Evolutionary conservation across 2,113 vertebrate genomes (phyloP), one percentile per base, ranked within the genome.

Genomic region (Bufo bufo): DNA sequence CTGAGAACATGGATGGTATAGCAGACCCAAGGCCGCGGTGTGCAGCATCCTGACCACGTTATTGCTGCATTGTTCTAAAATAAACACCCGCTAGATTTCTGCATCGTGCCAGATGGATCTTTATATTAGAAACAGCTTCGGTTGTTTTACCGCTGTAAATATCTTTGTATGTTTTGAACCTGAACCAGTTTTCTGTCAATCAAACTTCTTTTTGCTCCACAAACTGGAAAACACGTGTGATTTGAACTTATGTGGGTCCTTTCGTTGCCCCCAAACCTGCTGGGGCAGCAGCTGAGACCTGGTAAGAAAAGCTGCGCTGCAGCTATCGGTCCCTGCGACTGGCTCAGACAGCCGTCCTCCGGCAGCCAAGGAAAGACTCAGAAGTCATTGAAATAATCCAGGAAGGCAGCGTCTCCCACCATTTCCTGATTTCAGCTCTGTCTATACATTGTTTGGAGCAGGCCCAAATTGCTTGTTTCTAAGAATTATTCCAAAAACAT

Each of bases 401-500:
- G 86, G 86, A 82, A 83, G 58, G 69, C 79, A 77, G 47, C 9
- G 79, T 82, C 80, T 88, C 86, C 86, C 23, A 43, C 79, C 58
- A 50, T 83, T 77, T 88, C 86, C 86, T 82, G 86, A 58, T 77
- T 74, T 75, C 69, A 33, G 69, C 52, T 23, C 66, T 82, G 86
- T 81, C 86, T 83, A 82, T 82, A 88, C 54, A 63, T 88, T 83
- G 71, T 88, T 83, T 82, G 79, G 71, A 77, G 75, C 80, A 20
- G 19, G 16, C 43, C 79, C 86, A 88, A 83, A 88, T 83, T 63
- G 80, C 71, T 82, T 75, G 56, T 88, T 83, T 72, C 78, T 63
- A 58, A 82, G 69, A 83, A 88, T 88, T 82, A 88, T 88, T 88
- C 80, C 69, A 82, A 88, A 87, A 88, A 88, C 86, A 75, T 83